A percentile compares a stretch with the other conserved stretches of the same genome.
phyloP scores from a whole-genome alignment of 2,797 vertebrate species.

The Melanotaenia nigrans region DNA sequence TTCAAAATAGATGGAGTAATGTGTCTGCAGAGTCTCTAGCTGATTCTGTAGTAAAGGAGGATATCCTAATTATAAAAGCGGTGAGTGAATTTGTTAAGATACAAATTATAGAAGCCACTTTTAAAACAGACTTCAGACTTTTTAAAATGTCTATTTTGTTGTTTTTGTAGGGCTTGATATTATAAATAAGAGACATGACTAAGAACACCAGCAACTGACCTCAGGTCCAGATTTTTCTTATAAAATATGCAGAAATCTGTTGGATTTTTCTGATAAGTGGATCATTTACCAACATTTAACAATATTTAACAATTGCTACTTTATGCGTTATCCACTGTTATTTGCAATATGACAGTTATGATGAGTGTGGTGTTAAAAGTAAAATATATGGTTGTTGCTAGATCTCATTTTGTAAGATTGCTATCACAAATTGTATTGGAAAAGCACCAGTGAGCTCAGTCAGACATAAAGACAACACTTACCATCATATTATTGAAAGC shows the following conservation, averaged over 20 bases:
- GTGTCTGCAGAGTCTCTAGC: slow-evolving; percentile 18
- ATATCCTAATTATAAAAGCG: slow-evolving; percentile 20
- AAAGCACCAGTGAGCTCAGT: neutral
- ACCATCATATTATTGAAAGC: too few relatives aligned
- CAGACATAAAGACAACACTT: too few relatives aligned
- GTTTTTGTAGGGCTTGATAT: neutral
- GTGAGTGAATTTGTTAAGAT: slow-evolving; percentile 1
- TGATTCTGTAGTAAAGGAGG: too few relatives aligned
- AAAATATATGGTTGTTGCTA: neutral
- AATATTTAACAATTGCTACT: too few relatives aligned
- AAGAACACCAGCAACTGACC: neutral
- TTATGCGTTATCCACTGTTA: neutral
- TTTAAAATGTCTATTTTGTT: neutral
- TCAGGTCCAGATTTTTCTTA: neutral
- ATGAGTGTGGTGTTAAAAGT: neutral
- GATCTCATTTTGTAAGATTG: neutral
- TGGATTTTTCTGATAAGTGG: too few relatives aligned
- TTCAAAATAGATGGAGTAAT: slow-evolving; percentile 44
- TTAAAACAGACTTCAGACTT: too few relatives aligned
- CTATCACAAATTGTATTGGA: neutral
- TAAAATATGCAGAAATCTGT: neutral
- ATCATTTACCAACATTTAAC: too few relatives aligned
- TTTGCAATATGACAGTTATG: neutral
- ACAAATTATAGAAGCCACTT: neutral
- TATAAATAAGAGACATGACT: neutral